These are phyloP conservation scores for Muschampia plurimacula DNA, from an alignment of 2,888 invertebrate species.

Conservation along the genomic window DNA sequence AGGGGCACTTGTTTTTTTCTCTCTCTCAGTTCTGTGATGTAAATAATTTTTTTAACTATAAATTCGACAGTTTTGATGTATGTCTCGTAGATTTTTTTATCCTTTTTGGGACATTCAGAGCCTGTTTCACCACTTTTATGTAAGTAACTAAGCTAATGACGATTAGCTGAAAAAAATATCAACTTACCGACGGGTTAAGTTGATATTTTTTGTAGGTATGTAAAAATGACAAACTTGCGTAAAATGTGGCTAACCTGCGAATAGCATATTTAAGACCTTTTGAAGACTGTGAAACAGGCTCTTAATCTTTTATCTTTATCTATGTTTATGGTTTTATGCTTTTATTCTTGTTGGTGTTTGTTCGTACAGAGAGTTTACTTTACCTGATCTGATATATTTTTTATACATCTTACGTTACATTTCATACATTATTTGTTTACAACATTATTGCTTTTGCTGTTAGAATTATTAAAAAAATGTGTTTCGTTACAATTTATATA, in stretches of 20 bases:
- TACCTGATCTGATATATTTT: slow-evolving; percentile 51
- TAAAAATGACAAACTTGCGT: too few species aligned
- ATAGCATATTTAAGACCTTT: too few species aligned
- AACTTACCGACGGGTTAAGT: too few species aligned
- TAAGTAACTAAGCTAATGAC: too few species aligned
- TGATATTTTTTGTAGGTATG: too few species aligned
- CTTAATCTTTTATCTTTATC: slow-evolving; percentile 1
- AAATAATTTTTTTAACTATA: not conserved
- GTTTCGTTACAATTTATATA: slow-evolving; percentile 37
- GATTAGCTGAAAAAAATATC: too few species aligned
- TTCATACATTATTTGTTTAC: slow-evolving; percentile 57
- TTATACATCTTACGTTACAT: slow-evolving; percentile 51
- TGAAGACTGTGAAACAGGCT: too few species aligned
- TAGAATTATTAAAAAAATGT: slow-evolving; percentile 50
- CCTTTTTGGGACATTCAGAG: slow-evolving; percentile 10
- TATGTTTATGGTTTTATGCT: slow-evolving; percentile 47
- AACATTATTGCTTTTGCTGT: slow-evolving; percentile 51
- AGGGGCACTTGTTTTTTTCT: too few species aligned
- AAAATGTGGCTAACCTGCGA: too few species aligned
- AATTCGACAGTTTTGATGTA: not conserved
- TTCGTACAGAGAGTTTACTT: slow-evolving; percentile 47
- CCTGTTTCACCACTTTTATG: too few species aligned
- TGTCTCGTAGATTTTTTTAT: not conserved
- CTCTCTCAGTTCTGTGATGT: too few species aligned
- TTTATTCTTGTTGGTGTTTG: slow-evolving; percentile 63